phyloP scores from a whole-genome alignment of 2,888 invertebrate species.

The Clivina fossor region DNA sequence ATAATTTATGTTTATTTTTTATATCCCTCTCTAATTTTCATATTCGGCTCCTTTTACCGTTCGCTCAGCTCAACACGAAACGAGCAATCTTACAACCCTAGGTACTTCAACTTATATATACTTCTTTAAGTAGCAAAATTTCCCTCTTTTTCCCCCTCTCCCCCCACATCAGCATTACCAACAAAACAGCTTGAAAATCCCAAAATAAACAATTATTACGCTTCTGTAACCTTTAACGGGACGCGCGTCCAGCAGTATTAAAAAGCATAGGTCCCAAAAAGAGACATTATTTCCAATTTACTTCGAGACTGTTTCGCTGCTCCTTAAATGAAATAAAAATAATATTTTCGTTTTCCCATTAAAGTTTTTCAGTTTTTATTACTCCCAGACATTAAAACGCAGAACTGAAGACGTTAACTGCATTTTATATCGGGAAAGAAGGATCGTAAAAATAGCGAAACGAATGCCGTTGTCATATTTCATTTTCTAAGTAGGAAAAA shows the following conservation, averaged over 20 bases:
- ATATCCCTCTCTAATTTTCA: no score
- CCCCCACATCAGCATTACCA: not conserved
- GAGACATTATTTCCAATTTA: slow-evolving; percentile 4
- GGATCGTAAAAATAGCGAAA: slow-evolving; percentile 18
- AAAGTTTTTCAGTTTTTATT: slow-evolving; percentile 28
- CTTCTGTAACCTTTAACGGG: not conserved
- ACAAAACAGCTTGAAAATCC: not conserved
- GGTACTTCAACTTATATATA: no score
- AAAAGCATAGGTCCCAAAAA: no score
- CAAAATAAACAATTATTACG: slow-evolving; percentile 20
- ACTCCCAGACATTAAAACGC: slow-evolving; percentile 22
- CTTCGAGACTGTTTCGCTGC: not conserved
- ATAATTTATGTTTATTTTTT: no score
- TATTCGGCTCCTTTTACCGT: no score
- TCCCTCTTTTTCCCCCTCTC: not conserved
- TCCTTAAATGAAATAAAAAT: slow-evolving; percentile 27
- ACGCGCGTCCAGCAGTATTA: no score
- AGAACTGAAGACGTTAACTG: slow-evolving; percentile 26
- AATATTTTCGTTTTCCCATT: slow-evolving; percentile 23
- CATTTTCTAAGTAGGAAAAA: slow-evolving; percentile 7
- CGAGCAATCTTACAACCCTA: no score
- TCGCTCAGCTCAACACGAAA: no score
- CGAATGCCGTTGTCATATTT: slow-evolving; percentile 6
- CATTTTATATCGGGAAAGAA: slow-evolving; percentile 25
- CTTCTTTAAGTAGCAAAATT: no score